phyloP scores from a whole-genome alignment of 2,888 invertebrate genomes.

The Brachynemurus nebulosus region DNA sequence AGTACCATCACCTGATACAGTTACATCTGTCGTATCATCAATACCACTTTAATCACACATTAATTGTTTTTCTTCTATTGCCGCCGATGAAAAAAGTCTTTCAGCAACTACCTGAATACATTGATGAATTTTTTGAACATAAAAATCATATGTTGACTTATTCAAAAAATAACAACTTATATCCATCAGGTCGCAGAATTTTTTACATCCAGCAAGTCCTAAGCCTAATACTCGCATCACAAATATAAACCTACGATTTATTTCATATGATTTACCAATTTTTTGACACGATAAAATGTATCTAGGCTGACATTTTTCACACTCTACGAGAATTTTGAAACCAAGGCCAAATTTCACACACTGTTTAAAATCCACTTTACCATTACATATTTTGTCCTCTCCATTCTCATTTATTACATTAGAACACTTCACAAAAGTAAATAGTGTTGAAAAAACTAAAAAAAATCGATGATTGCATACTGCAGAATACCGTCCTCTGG shows the following conservation, averaged over 20 bases:
- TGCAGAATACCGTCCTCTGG: slow-evolving; percentile 1
- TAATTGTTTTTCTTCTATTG: slow-evolving; percentile 17
- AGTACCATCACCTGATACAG: slow-evolving; percentile 13
- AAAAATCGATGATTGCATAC: slow-evolving; percentile 5
- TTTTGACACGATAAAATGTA: slow-evolving; percentile 1
- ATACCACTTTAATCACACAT: slow-evolving; percentile 15
- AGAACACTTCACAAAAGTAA: slow-evolving; percentile 3
- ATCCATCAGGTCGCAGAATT: slow-evolving; percentile 17
- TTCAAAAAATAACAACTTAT: slow-evolving; percentile 12
- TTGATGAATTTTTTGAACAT: slow-evolving; percentile 9
- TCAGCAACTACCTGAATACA: slow-evolving; percentile 9
- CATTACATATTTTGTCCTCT: background rate
- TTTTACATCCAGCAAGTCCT: slow-evolving; percentile 12
- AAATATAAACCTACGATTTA: slow-evolving; percentile 11
- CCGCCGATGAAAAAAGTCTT: slow-evolving; percentile 8
- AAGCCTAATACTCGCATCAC: slow-evolving; percentile 15
- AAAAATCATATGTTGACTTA: slow-evolving; percentile 10
- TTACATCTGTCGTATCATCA: slow-evolving; percentile 19
- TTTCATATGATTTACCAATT: background rate
- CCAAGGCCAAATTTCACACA: background rate
- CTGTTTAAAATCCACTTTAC: background rate
- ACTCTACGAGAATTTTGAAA: background rate
- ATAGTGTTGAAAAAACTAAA: no score
- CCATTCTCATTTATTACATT: background rate
- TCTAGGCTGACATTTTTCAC: slow-evolving; percentile 1